Evolutionary conservation across 2,888 invertebrate species (phyloP).

Genomic region (Eudasyphora cyanicolor): DNA sequence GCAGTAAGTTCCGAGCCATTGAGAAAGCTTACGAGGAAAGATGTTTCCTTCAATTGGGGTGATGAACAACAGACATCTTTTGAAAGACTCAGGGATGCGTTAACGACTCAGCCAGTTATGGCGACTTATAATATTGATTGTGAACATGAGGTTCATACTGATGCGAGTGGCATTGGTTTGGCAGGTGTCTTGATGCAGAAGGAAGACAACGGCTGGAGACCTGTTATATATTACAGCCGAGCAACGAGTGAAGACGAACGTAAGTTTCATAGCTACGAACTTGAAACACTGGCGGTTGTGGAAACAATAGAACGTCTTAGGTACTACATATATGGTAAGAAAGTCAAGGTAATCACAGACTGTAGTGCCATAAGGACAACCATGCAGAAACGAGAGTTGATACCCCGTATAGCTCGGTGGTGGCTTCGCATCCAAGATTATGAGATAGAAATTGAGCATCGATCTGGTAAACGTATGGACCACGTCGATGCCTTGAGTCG

Average conservation of each 20-base stretch:
- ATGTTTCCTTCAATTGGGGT: constrained; percentile 14
- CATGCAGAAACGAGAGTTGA: too few species aligned
- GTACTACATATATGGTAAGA: constrained; percentile 64
- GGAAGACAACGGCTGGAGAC: constrained; percentile 8
- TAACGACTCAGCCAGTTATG: neutral
- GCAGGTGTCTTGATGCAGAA: too few species aligned
- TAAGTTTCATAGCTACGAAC: constrained; percentile 49
- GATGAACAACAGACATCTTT: neutral
- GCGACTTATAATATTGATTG: neutral
- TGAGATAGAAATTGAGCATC: too few species aligned
- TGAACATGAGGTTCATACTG: constrained; percentile 22
- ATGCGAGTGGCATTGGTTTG: constrained; percentile 37
- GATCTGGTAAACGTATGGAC: too few species aligned
- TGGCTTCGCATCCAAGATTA: too few species aligned
- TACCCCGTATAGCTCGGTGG: too few species aligned
- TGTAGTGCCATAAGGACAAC: too few species aligned
- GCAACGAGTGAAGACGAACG: constrained; percentile 35
- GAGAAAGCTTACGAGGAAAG: constrained; percentile 5
- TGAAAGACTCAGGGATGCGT: neutral
- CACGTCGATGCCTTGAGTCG: too few species aligned
- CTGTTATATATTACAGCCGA: constrained; percentile 35
- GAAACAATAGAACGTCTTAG: constrained; percentile 58
- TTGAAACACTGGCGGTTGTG: constrained; percentile 62
- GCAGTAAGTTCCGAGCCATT: constrained; percentile 25
- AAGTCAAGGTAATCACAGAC: neutral